Evolutionary conservation across 2,888 invertebrate species (phyloP), one percentile per base, ranked within the genome.

Genomic region (Choreutis nemorana): DNA sequence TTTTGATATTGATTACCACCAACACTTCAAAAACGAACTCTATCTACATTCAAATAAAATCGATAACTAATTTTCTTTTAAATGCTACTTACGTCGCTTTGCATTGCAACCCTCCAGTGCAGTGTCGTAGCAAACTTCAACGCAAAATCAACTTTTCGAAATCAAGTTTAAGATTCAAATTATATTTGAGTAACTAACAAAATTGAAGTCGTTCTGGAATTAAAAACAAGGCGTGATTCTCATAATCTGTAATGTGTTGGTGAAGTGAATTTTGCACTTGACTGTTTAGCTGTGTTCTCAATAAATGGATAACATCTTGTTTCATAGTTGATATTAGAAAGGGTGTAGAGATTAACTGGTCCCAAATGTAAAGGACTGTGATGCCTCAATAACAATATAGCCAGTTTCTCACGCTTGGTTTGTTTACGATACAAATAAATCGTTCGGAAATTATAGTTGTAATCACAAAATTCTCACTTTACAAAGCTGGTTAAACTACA

Each of bases 261-360:
- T 60, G 55, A 55, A 67, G 59, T 55, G 64, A 71, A 67, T 73
- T 71, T 59, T 65, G 67, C 73, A 72, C 75, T 77, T 72, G 75
- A 71, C 70, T 65, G 45, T 50, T 41, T 43, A 40, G 42, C 42
- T 36, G 33, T 31, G 36, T 33, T 42, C 39, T 39, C 40, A 45
- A 46, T 55, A 48, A 59, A 60, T 65, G 57, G 55, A 46, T 52
- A 64, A 62, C 70, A 72, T 71, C 73, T 72, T 72, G 71, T 72
- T n/a, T 66, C 45, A 35, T 31, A 31, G 40, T 42, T 41, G 45
- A 44, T 44, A 50, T 52, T 48, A 47, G 42, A 48, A 42, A 45
- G 53, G 50, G 44, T 41, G 32, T 26, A 26, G 35, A 36, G 26
- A 18, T 18, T 5, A 26, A 26, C 14, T 26, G 12, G 39, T 48